Evolutionary conservation across 2,113 vertebrate species (phyloP).

Genomic region (Ictalurus punctatus): DNA sequence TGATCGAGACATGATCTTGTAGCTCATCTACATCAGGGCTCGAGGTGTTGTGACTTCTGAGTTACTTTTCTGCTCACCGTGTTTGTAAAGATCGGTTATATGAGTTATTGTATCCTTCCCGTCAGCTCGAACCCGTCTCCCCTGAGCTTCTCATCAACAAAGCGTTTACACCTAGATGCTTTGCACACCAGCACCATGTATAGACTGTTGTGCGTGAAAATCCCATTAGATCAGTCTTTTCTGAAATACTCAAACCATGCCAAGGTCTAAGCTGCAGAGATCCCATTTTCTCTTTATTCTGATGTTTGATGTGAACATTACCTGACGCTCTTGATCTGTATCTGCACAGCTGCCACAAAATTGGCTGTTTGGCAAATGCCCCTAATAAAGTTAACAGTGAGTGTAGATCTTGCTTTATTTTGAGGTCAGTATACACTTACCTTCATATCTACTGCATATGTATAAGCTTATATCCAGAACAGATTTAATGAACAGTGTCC

Average conservation of each 20-base stretch:
- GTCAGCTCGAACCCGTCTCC: background rate
- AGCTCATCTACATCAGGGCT: background rate
- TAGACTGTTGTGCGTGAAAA: background rate
- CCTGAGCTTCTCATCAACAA: background rate
- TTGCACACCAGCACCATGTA: no score
- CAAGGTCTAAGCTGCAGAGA: background rate
- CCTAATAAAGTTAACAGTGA: background rate
- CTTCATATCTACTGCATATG: background rate
- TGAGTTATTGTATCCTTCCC: background rate
- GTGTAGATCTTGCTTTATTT: background rate
- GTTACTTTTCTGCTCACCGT: background rate
- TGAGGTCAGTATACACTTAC: background rate
- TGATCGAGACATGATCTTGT: no score
- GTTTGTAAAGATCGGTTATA: background rate
- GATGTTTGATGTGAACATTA: background rate
- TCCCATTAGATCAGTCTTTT: background rate
- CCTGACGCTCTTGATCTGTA: background rate
- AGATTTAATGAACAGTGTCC: background rate
- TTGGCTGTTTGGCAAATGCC: background rate
- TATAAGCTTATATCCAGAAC: constrained; percentile 1
- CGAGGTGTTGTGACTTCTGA: background rate
- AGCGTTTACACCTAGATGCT: background rate
- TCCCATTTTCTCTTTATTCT: background rate
- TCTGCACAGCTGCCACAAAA: background rate
- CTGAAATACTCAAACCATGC: background rate